These are phyloP conservation scores for Ceyx erithaca DNA, from an alignment of 2,797 vertebrate genomes.

Conservation along the genomic window DNA sequence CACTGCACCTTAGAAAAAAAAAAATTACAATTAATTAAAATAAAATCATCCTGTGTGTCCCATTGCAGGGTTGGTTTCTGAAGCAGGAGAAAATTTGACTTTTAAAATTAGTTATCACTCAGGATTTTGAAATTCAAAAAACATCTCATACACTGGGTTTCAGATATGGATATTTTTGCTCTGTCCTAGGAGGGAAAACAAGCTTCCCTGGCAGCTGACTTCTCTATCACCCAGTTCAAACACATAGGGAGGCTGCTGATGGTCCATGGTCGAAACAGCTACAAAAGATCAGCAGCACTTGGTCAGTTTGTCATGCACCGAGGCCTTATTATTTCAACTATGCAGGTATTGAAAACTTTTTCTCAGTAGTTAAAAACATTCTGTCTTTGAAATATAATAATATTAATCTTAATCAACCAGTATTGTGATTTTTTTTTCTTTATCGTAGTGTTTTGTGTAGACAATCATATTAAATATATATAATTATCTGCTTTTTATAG, in stretches of 20 bases:
- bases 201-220: conserved; percentile 96
- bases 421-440: not conserved
- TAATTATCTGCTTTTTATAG: conserved; percentile 72
- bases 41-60: not conserved
- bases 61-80: not conserved
- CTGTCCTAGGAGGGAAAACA: conserved; percentile 91
- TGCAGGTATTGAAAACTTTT: conserved; percentile 86
- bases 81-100: not conserved
- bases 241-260: conserved; percentile 95
- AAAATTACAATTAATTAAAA: too few relatives aligned
- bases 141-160: not conserved
- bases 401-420: not conserved
- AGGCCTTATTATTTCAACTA: conserved; percentile 97
- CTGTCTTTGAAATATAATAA: not conserved
- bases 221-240: conserved; percentile 95
- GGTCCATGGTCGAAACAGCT: conserved; percentile 98
- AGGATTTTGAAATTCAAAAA: not conserved
- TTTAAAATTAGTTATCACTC: not conserved
- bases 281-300: conserved; percentile 96
- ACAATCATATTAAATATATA: not conserved
- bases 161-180: not conserved
- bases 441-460: not conserved
- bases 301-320: conserved; percentile 98
- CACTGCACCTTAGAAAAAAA: not conserved
- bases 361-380: not conserved